phyloP scores from a whole-genome alignment of 2,888 invertebrate genomes.

The Eristalis arbustorum region DNA sequence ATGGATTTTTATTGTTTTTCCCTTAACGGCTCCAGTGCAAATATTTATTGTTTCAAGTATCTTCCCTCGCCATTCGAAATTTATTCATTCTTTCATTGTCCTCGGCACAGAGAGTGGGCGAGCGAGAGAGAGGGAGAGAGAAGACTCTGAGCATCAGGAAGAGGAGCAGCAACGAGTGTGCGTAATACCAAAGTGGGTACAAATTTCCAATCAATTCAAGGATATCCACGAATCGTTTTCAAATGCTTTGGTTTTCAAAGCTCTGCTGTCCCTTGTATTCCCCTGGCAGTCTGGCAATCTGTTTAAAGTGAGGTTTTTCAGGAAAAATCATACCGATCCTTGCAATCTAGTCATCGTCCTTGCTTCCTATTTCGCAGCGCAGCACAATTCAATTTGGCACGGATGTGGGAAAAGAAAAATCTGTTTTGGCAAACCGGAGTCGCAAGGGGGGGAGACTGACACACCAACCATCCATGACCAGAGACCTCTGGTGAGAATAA shows the following conservation, averaged over 20 bases:
- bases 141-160: neutral
- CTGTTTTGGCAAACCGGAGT: slow-evolving; percentile 21
- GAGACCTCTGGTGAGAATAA: slow-evolving; percentile 21
- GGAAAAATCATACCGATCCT: too few species aligned
- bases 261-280: neutral
- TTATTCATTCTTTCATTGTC: slow-evolving; percentile 21
- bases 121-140: neutral
- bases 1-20: slow-evolving; percentile 64
- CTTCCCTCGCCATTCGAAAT: slow-evolving; percentile 11
- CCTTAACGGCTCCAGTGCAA: slow-evolving; percentile 40
- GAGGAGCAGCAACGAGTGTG: slow-evolving; percentile 12
- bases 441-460: neutral
- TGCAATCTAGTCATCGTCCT: neutral
- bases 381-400: slow-evolving; percentile 48
- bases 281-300: neutral
- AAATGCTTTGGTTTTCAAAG: neutral
- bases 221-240: neutral
- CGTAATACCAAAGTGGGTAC: slow-evolving; percentile 19
- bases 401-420: slow-evolving; percentile 42
- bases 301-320: neutral
- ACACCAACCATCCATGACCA: slow-evolving; percentile 13
- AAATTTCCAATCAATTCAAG: slow-evolving; percentile 34
- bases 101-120: neutral
- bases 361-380: neutral
- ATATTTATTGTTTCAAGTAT: slow-evolving; percentile 46